These are phyloP conservation scores for Melieria crassipennis DNA, from an alignment of 2,888 invertebrate species.

Conservation along the genomic window DNA sequence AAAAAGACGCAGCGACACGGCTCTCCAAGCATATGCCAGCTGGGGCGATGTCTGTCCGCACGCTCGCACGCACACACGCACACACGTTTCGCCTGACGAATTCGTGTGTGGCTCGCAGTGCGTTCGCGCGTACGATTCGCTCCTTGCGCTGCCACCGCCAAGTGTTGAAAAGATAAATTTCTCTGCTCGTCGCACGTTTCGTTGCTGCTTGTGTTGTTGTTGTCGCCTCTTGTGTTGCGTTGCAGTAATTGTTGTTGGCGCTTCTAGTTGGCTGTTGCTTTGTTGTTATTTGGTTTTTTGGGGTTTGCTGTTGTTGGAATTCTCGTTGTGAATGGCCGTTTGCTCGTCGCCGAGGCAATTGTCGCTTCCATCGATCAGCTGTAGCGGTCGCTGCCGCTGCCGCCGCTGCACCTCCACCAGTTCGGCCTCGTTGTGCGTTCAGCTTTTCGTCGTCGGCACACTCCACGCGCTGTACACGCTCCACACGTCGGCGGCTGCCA, in stretches of 20 bases:
- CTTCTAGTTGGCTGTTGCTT: constrained; percentile 30
- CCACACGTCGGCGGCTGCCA: constrained; percentile 1
- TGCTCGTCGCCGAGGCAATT: constrained; percentile 36
- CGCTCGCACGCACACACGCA: no score
- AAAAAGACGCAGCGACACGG: background rate
- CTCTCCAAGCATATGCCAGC: no score
- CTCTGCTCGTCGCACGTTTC: constrained; percentile 31
- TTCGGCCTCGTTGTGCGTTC: constrained; percentile 21
- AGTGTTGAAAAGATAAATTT: constrained; percentile 45
- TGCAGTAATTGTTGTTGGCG: constrained; percentile 9
- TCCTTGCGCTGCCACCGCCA: constrained; percentile 22
- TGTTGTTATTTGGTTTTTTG: constrained; percentile 8
- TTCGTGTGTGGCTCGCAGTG: constrained; percentile 7
- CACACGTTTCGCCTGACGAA: no score
- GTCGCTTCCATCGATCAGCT: constrained; percentile 32
- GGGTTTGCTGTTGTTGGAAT: constrained; percentile 21
- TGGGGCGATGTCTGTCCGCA: no score
- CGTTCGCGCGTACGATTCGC: background rate
- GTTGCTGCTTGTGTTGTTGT: constrained; percentile 30
- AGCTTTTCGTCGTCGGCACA: constrained; percentile 6
- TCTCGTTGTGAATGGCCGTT: constrained; percentile 35
- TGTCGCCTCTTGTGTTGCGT: constrained; percentile 18
- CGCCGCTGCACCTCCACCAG: constrained; percentile 25
- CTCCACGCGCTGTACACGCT: constrained; percentile 23
- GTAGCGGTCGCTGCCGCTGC: constrained; percentile 15